Evolutionary conservation across 2,113 vertebrate genomes (phyloP), one percentile per base, ranked within the genome.

Genomic region (Plestiodon gilberti): DNA sequence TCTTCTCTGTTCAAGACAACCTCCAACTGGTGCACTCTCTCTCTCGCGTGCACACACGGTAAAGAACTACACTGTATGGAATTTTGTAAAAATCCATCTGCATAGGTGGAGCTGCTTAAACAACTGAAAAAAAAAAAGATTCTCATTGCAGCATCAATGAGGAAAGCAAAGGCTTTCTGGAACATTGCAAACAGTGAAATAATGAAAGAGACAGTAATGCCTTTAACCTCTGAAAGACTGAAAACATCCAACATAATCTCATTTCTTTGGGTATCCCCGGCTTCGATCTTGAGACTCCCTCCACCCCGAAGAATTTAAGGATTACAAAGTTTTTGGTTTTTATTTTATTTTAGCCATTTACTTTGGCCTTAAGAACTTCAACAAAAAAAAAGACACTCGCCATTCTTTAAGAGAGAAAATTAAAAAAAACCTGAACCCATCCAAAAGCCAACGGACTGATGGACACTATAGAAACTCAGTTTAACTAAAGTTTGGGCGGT

Each of bases 321-420:
- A 87, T 82, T 77, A 95, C 90, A 89, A 87, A 92, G 91, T 90
- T 92, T 94, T 90, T 85, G 17, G 91, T 78, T 94, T 94, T 87
- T 71, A 81, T 92, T 80, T 78, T 69, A 81, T 84, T 87, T 57
- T 88, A 86, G 70, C 80, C 82, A 93, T 83, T 93, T 84, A 86
- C 94, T 87, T 93, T 64, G 59, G 91, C 93, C 90, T 86, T 83
- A 28, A 82, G 85, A 85, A 87, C 89, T 88, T 88, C 33, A 40
- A 86, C 80, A 65, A 70, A 83, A 82, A 78, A 83, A 82, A 78
- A 10, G 70, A 93, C 1, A 3, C 77, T 92, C 93, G 88, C 80
- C 89, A 83, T 89, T 86, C 91, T 78, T 87, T 90, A 90, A 70
- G 74, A 89, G 55, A 6, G 64, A 52, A 81, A 79, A n/a, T 1